Percentiles rank a stretch among this genome's conserved stretches.
These are phyloP conservation scores for Forficula auricularia DNA, from an alignment of 1,140 invertebrate genomes.

Conservation along the genomic window DNA sequence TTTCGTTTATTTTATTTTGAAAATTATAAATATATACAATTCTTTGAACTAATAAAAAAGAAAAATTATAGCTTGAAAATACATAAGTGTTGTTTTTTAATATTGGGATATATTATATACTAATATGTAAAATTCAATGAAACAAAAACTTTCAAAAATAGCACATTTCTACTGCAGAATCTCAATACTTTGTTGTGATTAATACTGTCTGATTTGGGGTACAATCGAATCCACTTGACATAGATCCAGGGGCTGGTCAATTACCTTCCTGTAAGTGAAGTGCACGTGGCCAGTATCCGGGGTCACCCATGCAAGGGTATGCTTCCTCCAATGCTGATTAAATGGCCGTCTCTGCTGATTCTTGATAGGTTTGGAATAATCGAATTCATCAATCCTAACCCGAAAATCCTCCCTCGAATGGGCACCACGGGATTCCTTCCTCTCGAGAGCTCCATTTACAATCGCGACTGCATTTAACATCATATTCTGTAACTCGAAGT, in stretches of 20 bases:
- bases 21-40: no score
- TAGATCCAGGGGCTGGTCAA: conserved; percentile 66
- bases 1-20: no score
- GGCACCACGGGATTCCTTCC: conserved; percentile 71
- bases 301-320: conserved; percentile 58
- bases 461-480: conserved; percentile 53
- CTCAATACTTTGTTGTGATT: conserved; percentile 14
- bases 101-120: no score
- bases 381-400: conserved; percentile 56
- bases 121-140: no score
- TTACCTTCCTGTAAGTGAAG: conserved; percentile 69
- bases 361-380: conserved; percentile 52
- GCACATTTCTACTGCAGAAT: no score
- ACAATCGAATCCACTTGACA: conserved; percentile 50
- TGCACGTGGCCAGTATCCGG: conserved; percentile 45
- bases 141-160: no score
- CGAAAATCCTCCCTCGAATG: conserved; percentile 68
- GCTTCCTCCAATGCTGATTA: conserved; percentile 79
- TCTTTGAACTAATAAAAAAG: no score
- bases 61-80: no score
- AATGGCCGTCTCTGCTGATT: conserved; percentile 52
- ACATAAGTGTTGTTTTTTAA: no score
- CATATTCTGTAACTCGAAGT: conserved; percentile 72
- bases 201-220: conserved; percentile 53
- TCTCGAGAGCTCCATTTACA: conserved; percentile 53